Evolutionary conservation across 1,140 invertebrate species (phyloP).

Genomic region (Reticulitermes speratus): DNA sequence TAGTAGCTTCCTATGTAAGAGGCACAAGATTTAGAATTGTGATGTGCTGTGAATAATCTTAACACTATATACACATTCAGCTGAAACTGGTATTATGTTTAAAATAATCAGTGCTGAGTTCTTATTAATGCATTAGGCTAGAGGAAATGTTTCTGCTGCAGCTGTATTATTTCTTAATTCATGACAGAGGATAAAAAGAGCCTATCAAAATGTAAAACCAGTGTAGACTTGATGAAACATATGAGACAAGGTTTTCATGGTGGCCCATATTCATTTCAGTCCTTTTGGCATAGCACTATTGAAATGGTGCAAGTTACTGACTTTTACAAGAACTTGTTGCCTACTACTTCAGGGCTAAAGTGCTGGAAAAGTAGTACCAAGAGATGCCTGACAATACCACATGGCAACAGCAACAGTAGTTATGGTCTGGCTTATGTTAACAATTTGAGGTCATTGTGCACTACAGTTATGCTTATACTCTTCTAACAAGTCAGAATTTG

Average conservation of each 20-base stretch:
- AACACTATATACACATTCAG: neutral
- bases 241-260: neutral
- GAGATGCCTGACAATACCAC: too few relatives aligned
- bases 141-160: neutral
- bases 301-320: too few relatives aligned
- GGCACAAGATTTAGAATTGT: constrained; percentile 16
- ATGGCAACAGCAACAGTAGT: too few relatives aligned
- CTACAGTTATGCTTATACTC: too few relatives aligned
- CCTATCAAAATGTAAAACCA: neutral
- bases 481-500: too few relatives aligned
- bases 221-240: neutral
- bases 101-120: neutral
- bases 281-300: too few relatives aligned
- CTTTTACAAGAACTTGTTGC: too few relatives aligned
- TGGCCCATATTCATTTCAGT: too few relatives aligned
- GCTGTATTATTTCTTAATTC: neutral
- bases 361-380: too few relatives aligned
- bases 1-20: neutral
- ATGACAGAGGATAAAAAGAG: neutral
- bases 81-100: neutral
- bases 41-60: neutral
- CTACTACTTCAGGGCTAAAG: too few relatives aligned
- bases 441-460: too few relatives aligned
- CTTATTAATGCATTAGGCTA: neutral
- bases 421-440: too few relatives aligned